Evolutionary conservation across 2,888 invertebrate species (phyloP).

Genomic region (Aricia artaxerxes): DNA sequence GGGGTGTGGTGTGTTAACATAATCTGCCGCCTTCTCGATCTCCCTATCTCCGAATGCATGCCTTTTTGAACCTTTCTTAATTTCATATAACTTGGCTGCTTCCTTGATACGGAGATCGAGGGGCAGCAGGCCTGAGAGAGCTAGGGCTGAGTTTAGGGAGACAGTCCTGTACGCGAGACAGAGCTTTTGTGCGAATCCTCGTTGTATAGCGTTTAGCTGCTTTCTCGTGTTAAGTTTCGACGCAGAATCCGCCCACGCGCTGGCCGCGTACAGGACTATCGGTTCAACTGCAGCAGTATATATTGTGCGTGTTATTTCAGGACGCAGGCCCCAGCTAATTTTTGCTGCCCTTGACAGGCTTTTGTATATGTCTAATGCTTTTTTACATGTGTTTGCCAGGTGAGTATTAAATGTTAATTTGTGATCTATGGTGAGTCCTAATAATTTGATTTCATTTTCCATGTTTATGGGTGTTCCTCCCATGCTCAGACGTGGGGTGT

Average conservation of each 20-base stretch:
- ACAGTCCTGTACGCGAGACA: slow-evolving; percentile 36
- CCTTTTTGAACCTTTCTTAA: too few species aligned
- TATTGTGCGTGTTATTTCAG: too few species aligned
- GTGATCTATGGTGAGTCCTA: slow-evolving; percentile 32
- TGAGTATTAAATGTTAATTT: slow-evolving; percentile 32
- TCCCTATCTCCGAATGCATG: too few species aligned
- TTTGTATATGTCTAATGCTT: slow-evolving; percentile 35
- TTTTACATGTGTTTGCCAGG: slow-evolving; percentile 27
- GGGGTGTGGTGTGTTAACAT: slow-evolving; percentile 24
- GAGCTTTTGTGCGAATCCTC: slow-evolving; percentile 24
- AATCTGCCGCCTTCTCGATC: too few species aligned
- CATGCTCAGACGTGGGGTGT: background rate
- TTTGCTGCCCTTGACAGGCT: background rate
- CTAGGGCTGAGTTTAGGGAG: slow-evolving; percentile 39
- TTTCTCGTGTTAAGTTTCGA: too few species aligned
- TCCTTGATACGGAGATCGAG: slow-evolving; percentile 27
- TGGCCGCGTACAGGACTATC: slow-evolving; percentile 37
- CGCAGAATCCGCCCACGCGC: slow-evolving; percentile 7
- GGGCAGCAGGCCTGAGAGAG: slow-evolving; percentile 40
- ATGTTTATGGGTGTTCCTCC: background rate
- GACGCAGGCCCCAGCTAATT: too few species aligned
- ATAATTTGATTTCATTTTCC: slow-evolving; percentile 23
- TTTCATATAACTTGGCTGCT: too few species aligned
- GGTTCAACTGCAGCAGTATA: slow-evolving; percentile 35
- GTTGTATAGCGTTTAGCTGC: too few species aligned